Evolutionary conservation across 2,797 vertebrate species (phyloP).

Genomic region (Acestrorhynchus altus): DNA sequence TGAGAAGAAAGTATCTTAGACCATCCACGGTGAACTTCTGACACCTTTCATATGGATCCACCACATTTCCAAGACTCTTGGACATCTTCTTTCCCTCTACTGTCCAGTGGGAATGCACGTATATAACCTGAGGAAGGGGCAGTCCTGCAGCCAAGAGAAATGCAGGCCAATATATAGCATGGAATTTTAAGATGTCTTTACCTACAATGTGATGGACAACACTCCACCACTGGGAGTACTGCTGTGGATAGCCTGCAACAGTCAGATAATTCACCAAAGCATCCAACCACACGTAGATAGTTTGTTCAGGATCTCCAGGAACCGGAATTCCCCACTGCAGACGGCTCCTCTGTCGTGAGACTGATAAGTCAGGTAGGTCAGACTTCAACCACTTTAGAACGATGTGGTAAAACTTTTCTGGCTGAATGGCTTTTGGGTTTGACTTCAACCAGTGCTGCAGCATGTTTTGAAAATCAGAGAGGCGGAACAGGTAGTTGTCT

Average conservation of each 20-base stretch:
- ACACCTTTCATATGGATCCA: slow-evolving; percentile 82
- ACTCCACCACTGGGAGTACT: slow-evolving; percentile 81
- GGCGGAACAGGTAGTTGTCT: slow-evolving; percentile 94
- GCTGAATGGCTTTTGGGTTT: slow-evolving; percentile 78
- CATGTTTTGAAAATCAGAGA: slow-evolving; percentile 81
- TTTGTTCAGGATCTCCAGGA: slow-evolving; percentile 86
- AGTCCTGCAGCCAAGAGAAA: slow-evolving; percentile 89
- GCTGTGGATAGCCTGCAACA: slow-evolving; percentile 84
- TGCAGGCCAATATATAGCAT: slow-evolving; percentile 94
- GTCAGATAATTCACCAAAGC: slow-evolving; percentile 96
- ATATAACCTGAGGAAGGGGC: slow-evolving; percentile 81
- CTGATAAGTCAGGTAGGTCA: slow-evolving; percentile 89
- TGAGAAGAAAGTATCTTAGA: slow-evolving; percentile 92
- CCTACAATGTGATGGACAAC: slow-evolving; percentile 85
- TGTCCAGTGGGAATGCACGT: slow-evolving; percentile 96
- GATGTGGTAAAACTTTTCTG: slow-evolving; percentile 79
- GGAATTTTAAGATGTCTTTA: slow-evolving; percentile 97
- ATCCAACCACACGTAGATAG: slow-evolving; percentile 95
- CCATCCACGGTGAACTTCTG: slow-evolving; percentile 85
- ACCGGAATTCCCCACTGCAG: slow-evolving; percentile 94
- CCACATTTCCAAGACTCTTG: slow-evolving; percentile 92
- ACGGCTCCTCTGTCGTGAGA: slow-evolving; percentile 88
- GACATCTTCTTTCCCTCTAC: slow-evolving; percentile 95
- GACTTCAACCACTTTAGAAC: slow-evolving; percentile 87
- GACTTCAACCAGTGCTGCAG: slow-evolving; percentile 83